phyloP scores from a whole-genome alignment of 2,797 vertebrate genomes.

The Acipenser ruthenus region DNA sequence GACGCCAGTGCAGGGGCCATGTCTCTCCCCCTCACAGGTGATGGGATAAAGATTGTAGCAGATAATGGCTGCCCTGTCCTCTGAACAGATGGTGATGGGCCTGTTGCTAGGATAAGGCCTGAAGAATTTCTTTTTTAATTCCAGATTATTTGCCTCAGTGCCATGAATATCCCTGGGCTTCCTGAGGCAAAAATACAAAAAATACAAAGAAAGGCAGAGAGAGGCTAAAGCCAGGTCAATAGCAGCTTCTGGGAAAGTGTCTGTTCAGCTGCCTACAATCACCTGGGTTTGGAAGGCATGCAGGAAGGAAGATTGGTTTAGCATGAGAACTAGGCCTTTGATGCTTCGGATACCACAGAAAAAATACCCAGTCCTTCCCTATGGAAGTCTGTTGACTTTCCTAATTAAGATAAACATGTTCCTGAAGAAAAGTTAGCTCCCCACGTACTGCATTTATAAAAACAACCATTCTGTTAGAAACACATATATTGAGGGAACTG shows the following conservation, averaged over 20 bases:
- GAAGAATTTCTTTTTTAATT: slow-evolving; percentile 82
- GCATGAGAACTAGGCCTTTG: slow-evolving; percentile 61
- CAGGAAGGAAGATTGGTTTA: slow-evolving; percentile 72
- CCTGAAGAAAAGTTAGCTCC: slow-evolving; percentile 57
- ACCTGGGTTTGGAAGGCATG: slow-evolving; percentile 69
- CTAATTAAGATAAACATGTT: slow-evolving; percentile 75
- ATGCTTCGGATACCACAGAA: slow-evolving; percentile 61
- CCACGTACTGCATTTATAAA: slow-evolving; percentile 50
- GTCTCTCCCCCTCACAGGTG: slow-evolving; percentile 71
- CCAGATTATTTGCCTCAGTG: slow-evolving; percentile 79
- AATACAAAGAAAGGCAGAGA: slow-evolving; percentile 44
- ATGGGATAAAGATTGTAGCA: slow-evolving; percentile 62
- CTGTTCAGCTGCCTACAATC: slow-evolving; percentile 72
- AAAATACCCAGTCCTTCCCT: slow-evolving; percentile 63
- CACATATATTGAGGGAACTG: slow-evolving; percentile 29
- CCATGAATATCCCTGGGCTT: slow-evolving; percentile 70
- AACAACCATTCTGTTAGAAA: slow-evolving; percentile 49
- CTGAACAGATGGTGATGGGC: slow-evolving; percentile 82
- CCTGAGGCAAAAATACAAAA: slow-evolving; percentile 57
- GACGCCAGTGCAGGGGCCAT: slow-evolving; percentile 50
- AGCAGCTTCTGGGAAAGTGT: slow-evolving; percentile 67
- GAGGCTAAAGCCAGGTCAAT: slow-evolving; percentile 55
- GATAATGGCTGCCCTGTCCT: slow-evolving; percentile 68
- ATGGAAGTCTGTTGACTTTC: slow-evolving; percentile 70
- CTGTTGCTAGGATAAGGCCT: slow-evolving; percentile 80